Percentiles rank a stretch among this genome's conserved stretches.
phyloP scores from a whole-genome alignment of 2,113 vertebrate genomes.

The Vombatus ursinus region DNA sequence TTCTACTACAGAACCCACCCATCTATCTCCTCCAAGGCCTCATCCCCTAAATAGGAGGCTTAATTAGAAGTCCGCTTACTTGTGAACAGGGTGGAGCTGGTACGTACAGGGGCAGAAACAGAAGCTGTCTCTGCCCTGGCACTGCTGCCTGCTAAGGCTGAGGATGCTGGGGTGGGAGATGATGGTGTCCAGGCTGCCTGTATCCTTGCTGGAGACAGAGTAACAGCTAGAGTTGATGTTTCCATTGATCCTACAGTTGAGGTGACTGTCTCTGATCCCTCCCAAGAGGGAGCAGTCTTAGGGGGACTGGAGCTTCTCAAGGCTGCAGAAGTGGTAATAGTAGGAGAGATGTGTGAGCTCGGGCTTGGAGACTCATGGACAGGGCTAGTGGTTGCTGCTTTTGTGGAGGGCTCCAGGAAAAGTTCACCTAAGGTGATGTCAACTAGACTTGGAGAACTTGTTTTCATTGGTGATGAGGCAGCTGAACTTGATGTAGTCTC shows the following conservation, averaged over 20 bases:
- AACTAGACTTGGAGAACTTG: background rate
- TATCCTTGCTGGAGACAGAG: background rate
- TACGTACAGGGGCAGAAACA: background rate
- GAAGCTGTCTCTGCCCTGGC: background rate
- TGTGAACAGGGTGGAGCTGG: background rate
- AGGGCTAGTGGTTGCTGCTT: background rate
- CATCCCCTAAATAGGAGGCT: background rate
- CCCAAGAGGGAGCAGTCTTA: background rate
- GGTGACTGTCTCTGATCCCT: background rate
- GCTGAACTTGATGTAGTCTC: background rate
- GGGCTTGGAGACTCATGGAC: background rate
- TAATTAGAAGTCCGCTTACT: constrained; percentile 25
- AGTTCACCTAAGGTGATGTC: background rate
- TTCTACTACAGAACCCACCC: background rate
- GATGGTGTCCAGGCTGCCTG: background rate
- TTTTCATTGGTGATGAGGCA: background rate
- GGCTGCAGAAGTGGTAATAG: background rate
- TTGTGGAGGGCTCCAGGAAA: background rate
- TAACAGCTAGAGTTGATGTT: background rate
- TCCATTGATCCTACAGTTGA: background rate
- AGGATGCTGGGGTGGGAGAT: background rate
- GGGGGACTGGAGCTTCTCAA: background rate
- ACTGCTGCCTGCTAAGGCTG: background rate
- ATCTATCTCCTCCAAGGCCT: background rate
- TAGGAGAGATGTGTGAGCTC: background rate